Evolutionary conservation across 2,888 invertebrate species (phyloP).

Genomic region (Perithous albicinctus): DNA sequence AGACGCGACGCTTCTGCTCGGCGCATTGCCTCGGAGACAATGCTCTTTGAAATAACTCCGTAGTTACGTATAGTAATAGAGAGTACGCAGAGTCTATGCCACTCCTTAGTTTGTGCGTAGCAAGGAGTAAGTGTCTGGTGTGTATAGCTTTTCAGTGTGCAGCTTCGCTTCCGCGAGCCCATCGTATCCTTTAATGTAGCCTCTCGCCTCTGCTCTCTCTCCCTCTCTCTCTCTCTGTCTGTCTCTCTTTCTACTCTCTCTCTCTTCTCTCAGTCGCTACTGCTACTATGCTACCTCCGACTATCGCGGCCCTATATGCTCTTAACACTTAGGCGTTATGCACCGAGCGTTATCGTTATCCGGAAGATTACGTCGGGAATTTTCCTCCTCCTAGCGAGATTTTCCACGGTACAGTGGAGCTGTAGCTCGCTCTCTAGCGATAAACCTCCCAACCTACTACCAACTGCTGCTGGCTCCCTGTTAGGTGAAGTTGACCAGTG

Average conservation of each 20-base stretch:
- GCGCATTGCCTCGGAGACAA: conserved; percentile 62
- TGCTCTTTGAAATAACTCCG: conserved; percentile 66
- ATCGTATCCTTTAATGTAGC: conserved; percentile 69
- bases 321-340: conserved; percentile 70
- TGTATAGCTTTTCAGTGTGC: conserved; percentile 28
- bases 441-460: conserved; percentile 23
- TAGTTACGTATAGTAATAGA: conserved; percentile 52
- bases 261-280: conserved; percentile 18
- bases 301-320: conserved; percentile 53
- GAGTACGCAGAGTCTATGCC: conserved; percentile 10
- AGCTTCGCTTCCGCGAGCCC: conserved; percentile 41
- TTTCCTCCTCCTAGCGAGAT: conserved; percentile 63
- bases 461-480: not conserved
- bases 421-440: conserved; percentile 45
- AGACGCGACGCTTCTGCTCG: conserved; percentile 49
- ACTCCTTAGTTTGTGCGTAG: conserved; percentile 25
- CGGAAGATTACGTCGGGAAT: conserved; percentile 68
- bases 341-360: conserved; percentile 69
- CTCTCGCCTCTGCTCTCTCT: conserved; percentile 41
- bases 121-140: conserved; percentile 12
- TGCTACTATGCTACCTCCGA: not conserved
- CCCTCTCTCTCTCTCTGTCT: conserved; percentile 23
- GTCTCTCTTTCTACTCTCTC: not conserved
- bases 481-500: conserved; percentile 10
- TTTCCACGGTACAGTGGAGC: conserved; percentile 52